Conservation (phyloP, 2,797 vertebrate genomes). For the Lepilemur ruficaudatus region DNA sequence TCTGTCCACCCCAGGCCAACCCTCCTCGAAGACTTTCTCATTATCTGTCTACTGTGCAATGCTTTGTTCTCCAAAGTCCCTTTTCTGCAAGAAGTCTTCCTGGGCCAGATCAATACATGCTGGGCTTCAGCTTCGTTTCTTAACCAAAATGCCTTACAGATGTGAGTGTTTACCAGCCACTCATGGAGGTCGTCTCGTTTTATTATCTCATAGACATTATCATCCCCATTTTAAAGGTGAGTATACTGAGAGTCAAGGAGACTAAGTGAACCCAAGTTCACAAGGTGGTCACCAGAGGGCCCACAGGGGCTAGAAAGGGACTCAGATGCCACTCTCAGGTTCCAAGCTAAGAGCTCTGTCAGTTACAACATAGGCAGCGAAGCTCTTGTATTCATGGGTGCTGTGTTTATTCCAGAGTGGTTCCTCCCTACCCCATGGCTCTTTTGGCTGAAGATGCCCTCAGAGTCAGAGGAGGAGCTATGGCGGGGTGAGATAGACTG, state of each 20-base stretch:
- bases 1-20: background rate
- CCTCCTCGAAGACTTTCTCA: background rate
- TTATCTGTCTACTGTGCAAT: background rate
- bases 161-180: background rate
- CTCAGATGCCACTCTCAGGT: background rate
- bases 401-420: background rate
- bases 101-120: background rate
- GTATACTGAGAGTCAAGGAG: background rate
- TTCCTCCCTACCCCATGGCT: background rate
- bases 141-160: background rate
- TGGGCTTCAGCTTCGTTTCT: background rate
- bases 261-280: background rate
- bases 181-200: background rate
- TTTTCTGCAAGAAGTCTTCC: background rate
- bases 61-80: background rate
- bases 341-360: background rate
- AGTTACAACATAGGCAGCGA: background rate
- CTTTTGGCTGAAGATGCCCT: background rate
- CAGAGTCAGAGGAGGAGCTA: background rate
- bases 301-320: background rate
- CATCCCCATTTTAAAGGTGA: slow-evolving; percentile 20
- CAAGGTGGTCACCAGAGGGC: background rate
- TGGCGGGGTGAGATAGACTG: background rate
- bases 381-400: background rate
- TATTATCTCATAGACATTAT: background rate